phyloP scores from a whole-genome alignment of 2,888 invertebrate genomes.

The Thecophora atra region DNA sequence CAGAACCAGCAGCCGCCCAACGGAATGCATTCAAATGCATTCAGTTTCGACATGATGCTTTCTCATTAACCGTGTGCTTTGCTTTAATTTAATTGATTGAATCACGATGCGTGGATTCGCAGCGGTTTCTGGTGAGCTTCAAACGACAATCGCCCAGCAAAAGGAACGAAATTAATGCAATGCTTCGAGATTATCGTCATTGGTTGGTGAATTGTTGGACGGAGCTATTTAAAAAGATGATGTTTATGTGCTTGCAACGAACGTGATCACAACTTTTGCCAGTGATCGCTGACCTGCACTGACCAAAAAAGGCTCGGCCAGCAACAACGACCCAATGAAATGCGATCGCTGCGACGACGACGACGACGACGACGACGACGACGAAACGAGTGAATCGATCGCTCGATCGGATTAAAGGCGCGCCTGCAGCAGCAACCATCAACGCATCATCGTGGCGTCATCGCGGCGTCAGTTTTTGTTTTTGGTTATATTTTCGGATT shows the following conservation, averaged over 20 bases:
- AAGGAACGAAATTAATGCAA: background rate
- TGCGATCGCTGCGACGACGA: conserved; percentile 25
- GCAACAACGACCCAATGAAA: conserved; percentile 24
- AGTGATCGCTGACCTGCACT: conserved; percentile 33
- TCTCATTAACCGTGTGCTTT: conserved; percentile 43
- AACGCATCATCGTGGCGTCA: background rate
- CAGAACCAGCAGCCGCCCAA: background rate
- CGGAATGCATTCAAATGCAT: conserved; percentile 36
- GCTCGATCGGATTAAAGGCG: conserved; percentile 17
- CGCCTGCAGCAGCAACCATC: background rate
- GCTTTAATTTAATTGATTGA: conserved; percentile 44
- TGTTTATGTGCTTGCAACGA: conserved; percentile 13
- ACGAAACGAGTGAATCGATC: background rate
- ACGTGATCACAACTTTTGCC: conserved; percentile 15
- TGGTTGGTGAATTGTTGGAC: conserved; percentile 9
- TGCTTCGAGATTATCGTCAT: no score
- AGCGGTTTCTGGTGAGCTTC: background rate
- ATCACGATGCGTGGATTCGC: conserved; percentile 13
- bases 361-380: no score
- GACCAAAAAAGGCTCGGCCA: conserved; percentile 30
- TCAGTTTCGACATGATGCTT: conserved; percentile 41
- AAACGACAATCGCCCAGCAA: background rate
- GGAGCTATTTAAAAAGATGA: conserved; percentile 16
- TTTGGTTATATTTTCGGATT: conserved; percentile 8
- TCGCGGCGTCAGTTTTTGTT: conserved; percentile 5